phyloP scores from a whole-genome alignment of 2,113 vertebrate species.

The Phaethornis superciliosus region DNA sequence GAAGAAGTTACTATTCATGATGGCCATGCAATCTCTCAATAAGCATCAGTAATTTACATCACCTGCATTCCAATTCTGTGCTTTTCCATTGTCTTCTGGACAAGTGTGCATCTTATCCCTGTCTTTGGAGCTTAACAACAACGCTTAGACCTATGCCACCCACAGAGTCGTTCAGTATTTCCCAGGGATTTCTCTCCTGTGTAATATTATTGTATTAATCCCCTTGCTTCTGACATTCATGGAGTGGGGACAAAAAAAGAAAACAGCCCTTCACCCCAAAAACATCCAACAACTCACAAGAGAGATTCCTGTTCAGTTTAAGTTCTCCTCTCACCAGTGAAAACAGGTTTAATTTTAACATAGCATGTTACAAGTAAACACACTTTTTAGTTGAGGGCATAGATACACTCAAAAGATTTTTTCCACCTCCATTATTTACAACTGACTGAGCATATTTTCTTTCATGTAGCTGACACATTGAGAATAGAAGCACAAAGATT shows the following conservation, averaged over 20 bases:
- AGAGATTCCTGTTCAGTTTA: neutral
- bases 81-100: neutral
- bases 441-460: neutral
- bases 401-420: neutral
- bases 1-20: neutral
- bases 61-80: neutral
- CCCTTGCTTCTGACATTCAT: neutral
- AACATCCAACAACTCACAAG: neutral
- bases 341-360: neutral
- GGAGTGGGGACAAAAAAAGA: neutral
- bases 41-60: neutral
- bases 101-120: neutral
- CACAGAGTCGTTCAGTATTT: neutral
- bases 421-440: neutral
- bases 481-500: neutral
- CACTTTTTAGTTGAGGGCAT: neutral
- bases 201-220: neutral
- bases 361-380: neutral
- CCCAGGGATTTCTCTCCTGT: neutral
- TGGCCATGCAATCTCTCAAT: neutral
- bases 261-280: rapidly evolving
- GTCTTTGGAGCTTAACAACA: neutral
- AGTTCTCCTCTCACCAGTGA: rapidly evolving
- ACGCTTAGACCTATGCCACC: neutral
- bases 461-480: neutral